Conservation (phyloP, 2,113 vertebrate genomes). For the Lamprotornis superbus region DNA sequence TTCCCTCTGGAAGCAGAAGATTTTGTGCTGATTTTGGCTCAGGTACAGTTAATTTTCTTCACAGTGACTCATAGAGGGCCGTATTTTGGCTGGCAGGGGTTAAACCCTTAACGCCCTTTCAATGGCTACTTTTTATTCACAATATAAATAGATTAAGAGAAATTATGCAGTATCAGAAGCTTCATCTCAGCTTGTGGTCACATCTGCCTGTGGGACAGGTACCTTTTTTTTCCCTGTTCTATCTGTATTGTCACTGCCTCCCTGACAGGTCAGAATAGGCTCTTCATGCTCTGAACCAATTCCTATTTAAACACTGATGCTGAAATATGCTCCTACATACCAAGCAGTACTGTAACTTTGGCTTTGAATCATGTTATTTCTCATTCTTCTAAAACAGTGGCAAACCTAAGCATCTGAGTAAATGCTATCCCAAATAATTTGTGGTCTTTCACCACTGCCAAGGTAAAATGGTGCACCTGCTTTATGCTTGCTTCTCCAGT, state of each 20-base stretch:
- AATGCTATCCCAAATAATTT: not conserved
- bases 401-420: not conserved
- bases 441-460: not conserved
- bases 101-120: not conserved
- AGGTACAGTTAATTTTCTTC: not conserved
- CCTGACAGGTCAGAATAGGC: not conserved
- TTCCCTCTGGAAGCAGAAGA: not conserved
- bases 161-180: not conserved
- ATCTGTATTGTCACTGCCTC: not conserved
- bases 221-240: not conserved
- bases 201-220: fast-evolving
- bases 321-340: not conserved
- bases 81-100: not conserved
- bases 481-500: not conserved
- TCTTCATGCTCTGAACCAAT: not conserved
- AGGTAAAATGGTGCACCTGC: not conserved
- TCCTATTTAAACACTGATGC: not conserved
- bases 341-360: not conserved
- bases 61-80: not conserved
- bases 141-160: not conserved
- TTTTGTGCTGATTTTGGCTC: not conserved
- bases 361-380: not conserved
- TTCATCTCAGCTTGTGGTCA: not conserved
- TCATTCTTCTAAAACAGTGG: not conserved
- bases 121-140: not conserved